Conservation (phyloP, 1,140 invertebrate genomes). For the Cecropterus lyciades region DNA sequence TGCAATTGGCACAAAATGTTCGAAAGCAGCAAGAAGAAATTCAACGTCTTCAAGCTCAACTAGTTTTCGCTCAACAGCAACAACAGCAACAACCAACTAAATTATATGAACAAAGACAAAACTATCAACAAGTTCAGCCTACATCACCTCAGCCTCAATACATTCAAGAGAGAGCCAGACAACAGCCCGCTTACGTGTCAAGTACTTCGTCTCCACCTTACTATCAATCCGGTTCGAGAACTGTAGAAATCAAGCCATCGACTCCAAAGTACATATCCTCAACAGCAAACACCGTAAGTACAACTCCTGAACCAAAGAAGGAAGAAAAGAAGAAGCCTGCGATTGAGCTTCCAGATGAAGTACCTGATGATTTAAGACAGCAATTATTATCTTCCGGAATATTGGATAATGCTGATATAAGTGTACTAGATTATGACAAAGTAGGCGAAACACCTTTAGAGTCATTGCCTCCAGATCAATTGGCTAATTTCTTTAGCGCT, state of each 20-base stretch:
- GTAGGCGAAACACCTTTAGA: conserved; percentile 94
- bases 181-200: conserved; percentile 56
- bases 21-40: conserved; percentile 80
- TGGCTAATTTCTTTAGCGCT: conserved; percentile 92
- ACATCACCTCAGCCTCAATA: conserved; percentile 64
- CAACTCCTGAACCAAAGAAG: conserved; percentile 76
- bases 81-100: conserved; percentile 42
- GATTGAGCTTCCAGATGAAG: conserved; percentile 91
- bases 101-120: conserved; percentile 21
- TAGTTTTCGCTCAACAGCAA: conserved; percentile 60
- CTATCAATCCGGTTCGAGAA: conserved; percentile 70
- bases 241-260: conserved; percentile 72
- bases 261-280: conserved; percentile 76
- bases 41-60: conserved; percentile 72
- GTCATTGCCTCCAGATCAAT: conserved; percentile 92
- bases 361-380: conserved; percentile 92
- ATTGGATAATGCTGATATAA: conserved; percentile 93
- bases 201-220: conserved; percentile 66
- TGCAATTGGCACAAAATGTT: conserved; percentile 75
- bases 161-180: conserved; percentile 68
- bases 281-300: conserved; percentile 66
- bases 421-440: conserved; percentile 94
- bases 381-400: conserved; percentile 94
- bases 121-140: conserved; percentile 60
- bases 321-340: conserved; percentile 84